Base-by-base conservation (phyloP, 1,140 invertebrate genomes). In the Pachypeltis micranthus region DNA sequence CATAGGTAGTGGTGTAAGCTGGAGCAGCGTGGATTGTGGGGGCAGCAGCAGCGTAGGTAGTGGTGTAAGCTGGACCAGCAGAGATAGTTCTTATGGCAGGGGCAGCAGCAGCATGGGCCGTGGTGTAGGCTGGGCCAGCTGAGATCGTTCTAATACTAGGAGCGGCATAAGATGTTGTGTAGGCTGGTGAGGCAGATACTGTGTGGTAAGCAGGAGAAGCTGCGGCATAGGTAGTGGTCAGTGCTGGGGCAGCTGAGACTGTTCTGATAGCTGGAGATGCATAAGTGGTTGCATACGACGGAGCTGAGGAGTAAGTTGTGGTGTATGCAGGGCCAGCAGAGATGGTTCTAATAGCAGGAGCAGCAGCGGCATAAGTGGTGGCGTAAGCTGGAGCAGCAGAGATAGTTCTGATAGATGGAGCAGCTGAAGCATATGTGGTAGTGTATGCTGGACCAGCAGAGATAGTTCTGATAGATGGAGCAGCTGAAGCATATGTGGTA, bases 1-100 rank as follows among this genome's bases (percentile, higher is more conserved):
- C 63, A 62, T 63, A 61, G 55, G 31, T 57, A 47, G 25, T 65
- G 61, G 65, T 60, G 44, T n/a, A n/a, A n/a, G 61, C 61, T 14
- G 63, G 63, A 4, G 62, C 29, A 26, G 67, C 63, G 63, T 66
- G 62, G 65, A 47, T 47, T 23, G 60, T 60, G 19, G 55, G n/a
- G 44, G 61, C 61, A 23, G 63, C 60, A 4, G 62, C 29, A 26
- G 67, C 63, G 63, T 66, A 64, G 65, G 55, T 47, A 24, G 60
- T 60, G 19, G 55, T 34, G n/a, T 25, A 44, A 19, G 58, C 44
- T 29, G 26, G 23, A 23, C 59, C 24, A 58, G 31, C 34, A 16
- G 25, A 60, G 2, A 51, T 31, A 27, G 56, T 31, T 27, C 54
- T 62, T 1, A 60, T 27, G 47, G 55, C 65, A 25, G 62, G 65